Evolutionary conservation across 2,113 vertebrate species (phyloP).

Genomic region (Empidonax traillii): DNA sequence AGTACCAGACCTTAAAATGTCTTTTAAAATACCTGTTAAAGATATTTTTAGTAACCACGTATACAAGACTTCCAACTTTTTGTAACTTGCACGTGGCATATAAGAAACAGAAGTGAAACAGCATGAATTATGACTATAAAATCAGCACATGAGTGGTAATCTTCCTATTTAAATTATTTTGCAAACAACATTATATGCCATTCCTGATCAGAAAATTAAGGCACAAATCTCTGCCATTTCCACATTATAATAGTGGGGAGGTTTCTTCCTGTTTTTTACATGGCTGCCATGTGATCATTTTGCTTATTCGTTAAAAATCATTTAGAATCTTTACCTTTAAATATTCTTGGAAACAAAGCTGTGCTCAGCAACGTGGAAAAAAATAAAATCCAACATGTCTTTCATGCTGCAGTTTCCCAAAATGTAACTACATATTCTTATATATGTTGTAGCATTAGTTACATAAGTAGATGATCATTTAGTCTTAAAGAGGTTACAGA

Average conservation of each 20-base stretch:
- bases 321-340: neutral
- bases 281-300: neutral
- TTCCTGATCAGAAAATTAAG: neutral
- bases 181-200: neutral
- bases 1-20: neutral
- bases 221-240: neutral
- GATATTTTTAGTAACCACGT: neutral
- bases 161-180: neutral
- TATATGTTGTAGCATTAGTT: neutral
- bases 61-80: neutral
- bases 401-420: neutral
- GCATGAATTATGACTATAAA: neutral
- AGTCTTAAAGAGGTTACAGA: neutral
- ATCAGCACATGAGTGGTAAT: neutral
- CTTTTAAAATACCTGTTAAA: neutral
- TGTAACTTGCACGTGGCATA: neutral
- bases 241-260: neutral
- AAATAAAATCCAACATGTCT: neutral
- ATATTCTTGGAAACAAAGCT: neutral
- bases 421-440: neutral
- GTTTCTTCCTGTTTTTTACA: neutral
- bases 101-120: neutral
- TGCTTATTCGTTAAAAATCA: neutral
- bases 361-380: neutral
- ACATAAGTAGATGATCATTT: neutral